Evolutionary conservation across 1,140 invertebrate genomes (phyloP), one percentile per base, ranked within the genome.

Genomic region (roundworm (Caenorhabditis elegans)): DNA sequence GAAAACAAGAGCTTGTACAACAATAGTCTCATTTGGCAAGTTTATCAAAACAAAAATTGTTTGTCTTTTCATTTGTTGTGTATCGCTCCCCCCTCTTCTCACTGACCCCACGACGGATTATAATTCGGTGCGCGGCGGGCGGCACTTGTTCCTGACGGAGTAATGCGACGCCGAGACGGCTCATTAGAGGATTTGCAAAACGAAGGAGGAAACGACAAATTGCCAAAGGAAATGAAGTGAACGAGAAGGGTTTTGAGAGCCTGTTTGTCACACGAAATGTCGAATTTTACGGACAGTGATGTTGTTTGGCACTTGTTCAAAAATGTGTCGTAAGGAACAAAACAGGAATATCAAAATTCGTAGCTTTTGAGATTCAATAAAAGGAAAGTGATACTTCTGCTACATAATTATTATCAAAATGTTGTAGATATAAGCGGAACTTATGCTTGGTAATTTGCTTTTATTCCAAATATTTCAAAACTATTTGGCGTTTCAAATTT

Each of bases 21-120:
- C n/a, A n/a, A n/a, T n/a, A n/a, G n/a, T n/a, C 34, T 70, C 34
- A 70, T 70, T 70, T 39, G n/a, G 60, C 17, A 70, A 26, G 34
- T 70, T 39, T 70, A 70, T 70, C 60, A 70, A 70, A 70, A 39
- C 60, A 70, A 70, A 36, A 70, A 39, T 39, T 70, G 60, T 70
- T 70, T 70, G 60, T 70, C 60, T 70, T 70, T 70, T 39, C 60
- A 70, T 70, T 70, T 70, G 60, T 70, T 70, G 60, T 70, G n/a
- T n/a, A n/a, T n/a, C n/a, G n/a, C n/a, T n/a, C 34, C 53, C 53
- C 4, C 53, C 13, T 70, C 60, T 43, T 70, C 60, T 43, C 34
- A 70, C 34, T 70, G 60, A 70, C 60, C 60, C 28, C 60, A 28
- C 53, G 26, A 53, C 34, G 60, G 60, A 70, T 70, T 70, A 70